Evolutionary conservation across 2,113 vertebrate species (phyloP), one percentile per base, ranked within the genome.

Genomic region (Vulpes lagopus): DNA sequence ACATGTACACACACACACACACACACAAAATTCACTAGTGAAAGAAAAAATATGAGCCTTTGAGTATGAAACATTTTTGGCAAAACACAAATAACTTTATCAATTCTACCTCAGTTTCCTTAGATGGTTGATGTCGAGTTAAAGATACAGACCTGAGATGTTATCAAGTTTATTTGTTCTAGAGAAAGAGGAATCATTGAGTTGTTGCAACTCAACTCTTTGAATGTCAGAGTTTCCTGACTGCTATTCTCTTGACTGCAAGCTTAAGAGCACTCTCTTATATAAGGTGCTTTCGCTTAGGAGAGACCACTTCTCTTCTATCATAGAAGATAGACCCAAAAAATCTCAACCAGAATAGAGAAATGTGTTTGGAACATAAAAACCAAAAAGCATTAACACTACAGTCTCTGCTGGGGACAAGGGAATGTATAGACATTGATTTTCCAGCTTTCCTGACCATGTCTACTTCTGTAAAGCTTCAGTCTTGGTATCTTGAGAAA

Each of bases 401-500:
- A 69, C 0, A 0, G 11, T 51, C 25, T 57, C 62, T 25, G 71
- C 17, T 2, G 17, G 35, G 15, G 8, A 19, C 20, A 12, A 86
- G 22, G 14, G 19, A 82, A 83, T 5, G 43, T 27, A 69, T 0
- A 32, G 17, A 38, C 1, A 0, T 92, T 87, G 0, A 59, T 91
- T 89, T 57, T 38, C 94, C 91, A 60, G 20, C 32, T 84, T 49
- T 79, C 80, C 71, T 78, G 94, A 97, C 89, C 82, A 8, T 55
- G 17, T 86, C 89, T 30, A 23, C 92, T 69, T 95, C 81, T n/a
- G 1, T 23, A 81, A 87, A 89, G 43, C 76, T 88, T 43, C 90
- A 81, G 55, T 71, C 43, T 51, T 85, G 67, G 94, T 96, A 89
- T 89, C 98, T 98, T 85, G 95, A 98, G 96, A 97, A 97, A 96